phyloP scores from a whole-genome alignment of 2,113 vertebrate species.

The Formicarius rufipectus region DNA sequence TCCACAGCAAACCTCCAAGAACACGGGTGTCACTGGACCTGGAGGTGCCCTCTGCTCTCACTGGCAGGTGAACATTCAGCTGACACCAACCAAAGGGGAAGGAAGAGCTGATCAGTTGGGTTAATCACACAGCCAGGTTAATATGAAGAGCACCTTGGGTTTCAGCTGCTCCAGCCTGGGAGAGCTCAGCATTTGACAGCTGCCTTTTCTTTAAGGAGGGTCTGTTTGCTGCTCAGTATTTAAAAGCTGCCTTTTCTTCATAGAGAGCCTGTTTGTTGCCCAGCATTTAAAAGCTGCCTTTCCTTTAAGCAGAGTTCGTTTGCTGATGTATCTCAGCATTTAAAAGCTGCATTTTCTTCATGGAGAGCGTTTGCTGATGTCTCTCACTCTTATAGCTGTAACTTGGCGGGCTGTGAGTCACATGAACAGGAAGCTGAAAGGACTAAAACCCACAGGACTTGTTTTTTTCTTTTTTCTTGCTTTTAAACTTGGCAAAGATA shows the following conservation, averaged over 20 bases:
- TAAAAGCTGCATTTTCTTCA: neutral
- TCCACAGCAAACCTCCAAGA: neutral
- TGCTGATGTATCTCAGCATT: neutral
- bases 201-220: too few relatives aligned
- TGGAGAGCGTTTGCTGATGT: neutral
- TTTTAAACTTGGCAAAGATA: neutral
- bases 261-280: neutral
- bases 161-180: neutral
- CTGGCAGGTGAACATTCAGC: fast-evolving
- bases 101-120: neutral
- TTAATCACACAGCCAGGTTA: neutral
- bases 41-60: neutral
- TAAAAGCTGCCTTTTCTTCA: neutral
- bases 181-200: neutral
- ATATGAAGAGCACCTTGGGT: fast-evolving
- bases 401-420: neutral
- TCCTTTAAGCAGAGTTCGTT: neutral
- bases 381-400: neutral
- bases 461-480: neutral
- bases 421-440: slow-evolving; percentile 14
- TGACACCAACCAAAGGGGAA: neutral
- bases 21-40: fast-evolving
- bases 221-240: neutral
- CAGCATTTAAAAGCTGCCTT: neutral
- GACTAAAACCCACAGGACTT: neutral